Percentiles rank a stretch among this genome's conserved stretches.
phyloP scores from a whole-genome alignment of 2,797 vertebrate species.

The Eulemur rubriventer region DNA sequence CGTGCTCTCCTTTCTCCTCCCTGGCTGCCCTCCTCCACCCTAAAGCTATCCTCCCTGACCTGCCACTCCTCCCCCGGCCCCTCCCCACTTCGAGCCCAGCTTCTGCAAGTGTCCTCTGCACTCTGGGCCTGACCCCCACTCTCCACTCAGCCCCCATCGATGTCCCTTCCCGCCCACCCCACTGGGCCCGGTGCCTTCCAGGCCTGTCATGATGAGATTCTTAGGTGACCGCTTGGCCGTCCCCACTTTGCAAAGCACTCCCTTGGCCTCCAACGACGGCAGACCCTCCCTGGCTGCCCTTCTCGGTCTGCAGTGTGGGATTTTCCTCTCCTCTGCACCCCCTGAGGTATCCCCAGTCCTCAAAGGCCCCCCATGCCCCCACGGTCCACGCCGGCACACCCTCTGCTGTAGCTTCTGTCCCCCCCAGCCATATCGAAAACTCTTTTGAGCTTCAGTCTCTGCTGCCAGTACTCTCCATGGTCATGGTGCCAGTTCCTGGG shows the following conservation, averaged over 20 bases:
- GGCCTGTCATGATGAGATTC: neutral
- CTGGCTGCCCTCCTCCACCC: neutral
- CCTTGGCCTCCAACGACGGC: neutral
- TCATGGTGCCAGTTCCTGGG: neutral
- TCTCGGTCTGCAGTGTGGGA: neutral
- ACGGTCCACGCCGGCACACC: fast-evolving
- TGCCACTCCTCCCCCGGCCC: neutral
- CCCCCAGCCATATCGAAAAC: neutral
- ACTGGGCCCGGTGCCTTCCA: neutral
- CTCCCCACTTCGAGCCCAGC: neutral
- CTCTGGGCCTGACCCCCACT: neutral
- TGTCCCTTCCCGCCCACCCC: neutral
- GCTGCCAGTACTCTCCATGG: neutral
- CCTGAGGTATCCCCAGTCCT: neutral
- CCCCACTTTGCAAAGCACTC: neutral
- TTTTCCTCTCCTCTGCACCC: neutral
- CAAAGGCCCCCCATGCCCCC: too few species aligned
- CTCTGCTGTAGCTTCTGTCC: neutral
- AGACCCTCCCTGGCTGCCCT: neutral
- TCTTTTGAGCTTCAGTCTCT: neutral
- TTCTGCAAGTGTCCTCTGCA: neutral
- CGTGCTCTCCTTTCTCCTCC: neutral
- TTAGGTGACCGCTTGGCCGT: neutral
- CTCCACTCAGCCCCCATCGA: neutral
- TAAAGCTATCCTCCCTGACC: neutral